Evolutionary conservation across 2,888 invertebrate species (phyloP), one percentile per base, ranked within the genome.

Genomic region (Chaetogeoica ovagalla): DNA sequence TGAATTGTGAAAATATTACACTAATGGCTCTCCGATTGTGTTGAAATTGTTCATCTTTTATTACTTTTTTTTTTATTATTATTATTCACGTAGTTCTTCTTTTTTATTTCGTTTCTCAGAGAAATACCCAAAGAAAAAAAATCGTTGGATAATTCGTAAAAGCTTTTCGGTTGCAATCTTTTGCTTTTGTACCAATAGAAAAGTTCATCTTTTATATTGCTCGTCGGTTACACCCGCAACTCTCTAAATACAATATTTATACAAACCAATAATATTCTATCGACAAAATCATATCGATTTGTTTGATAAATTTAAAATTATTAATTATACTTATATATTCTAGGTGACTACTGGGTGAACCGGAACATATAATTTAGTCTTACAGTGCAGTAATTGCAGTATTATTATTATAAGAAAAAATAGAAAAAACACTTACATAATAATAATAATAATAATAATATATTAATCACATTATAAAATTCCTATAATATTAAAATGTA

Each of bases 1-100:
- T 79, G 70, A 63, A 79, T 79, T 70, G 70, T 70, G 39, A 57
- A 11, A 79, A 71, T 79, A 79, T 71, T 70, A 79, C 79, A 62
- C 79, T 79, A 79, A 79, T 79, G 79, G 79, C 79, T 71, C 70
- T 63, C 70, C 57, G 63, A 79, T 79, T 79, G 70, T 71, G 79
- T 79, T 79, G 63, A 79, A 70, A 63, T 79, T 63, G 79, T 79
- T 71, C 70, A 55, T 70, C 70, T 62, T 79, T 77, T 77, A 55
- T 70, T 77, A 30, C 48, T 19, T 76, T 74, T 76, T 74, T 19
- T 55, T 55, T 19, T 19, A n/a, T n/a, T n/a, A n/a, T 77, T 52
- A 63, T 55, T 57, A 21, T 55, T 39, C 59, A 55, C 55, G 63
- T 63, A 48, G 8, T 48, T 48, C 71, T 43, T 59, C 66, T 66